phyloP scores from a whole-genome alignment of 2,797 vertebrate genomes.

The Heliangelus exortis region DNA sequence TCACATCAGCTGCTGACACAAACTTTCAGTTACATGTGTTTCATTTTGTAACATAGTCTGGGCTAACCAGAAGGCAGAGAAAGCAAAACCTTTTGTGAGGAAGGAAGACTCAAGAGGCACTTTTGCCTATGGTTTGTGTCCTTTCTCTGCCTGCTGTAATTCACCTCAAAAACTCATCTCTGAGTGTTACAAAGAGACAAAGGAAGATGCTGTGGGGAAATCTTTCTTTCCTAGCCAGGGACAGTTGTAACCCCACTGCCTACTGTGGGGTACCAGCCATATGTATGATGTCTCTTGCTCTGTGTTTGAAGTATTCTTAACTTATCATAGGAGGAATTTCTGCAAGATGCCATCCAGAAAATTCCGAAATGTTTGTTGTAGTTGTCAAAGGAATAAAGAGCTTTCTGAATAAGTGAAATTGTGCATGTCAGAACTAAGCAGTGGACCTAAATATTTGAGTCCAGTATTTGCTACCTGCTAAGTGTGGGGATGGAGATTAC shows the following conservation, averaged over 20 bases:
- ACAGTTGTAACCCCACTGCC: background rate
- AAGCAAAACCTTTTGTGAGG: constrained; percentile 8
- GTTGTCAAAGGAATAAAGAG: background rate
- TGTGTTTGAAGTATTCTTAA: background rate
- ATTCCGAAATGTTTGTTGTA: background rate
- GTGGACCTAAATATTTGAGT: background rate
- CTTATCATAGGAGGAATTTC: background rate
- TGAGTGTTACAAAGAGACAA: constrained; percentile 33
- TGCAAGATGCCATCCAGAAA: background rate
- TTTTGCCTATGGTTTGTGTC: background rate
- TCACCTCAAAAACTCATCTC: constrained; percentile 15
- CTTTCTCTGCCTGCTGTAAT: constrained; percentile 59
- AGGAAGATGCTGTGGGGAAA: constrained; percentile 34
- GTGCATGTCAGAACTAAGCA: background rate
- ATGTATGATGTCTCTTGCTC: background rate
- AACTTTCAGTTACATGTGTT: background rate
- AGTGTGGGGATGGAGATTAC: background rate
- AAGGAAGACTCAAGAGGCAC: constrained; percentile 39
- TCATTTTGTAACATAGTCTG: background rate
- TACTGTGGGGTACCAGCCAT: background rate
- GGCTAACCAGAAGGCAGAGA: constrained; percentile 22
- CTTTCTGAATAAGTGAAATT: background rate
- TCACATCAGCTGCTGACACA: background rate
- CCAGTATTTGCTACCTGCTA: background rate
- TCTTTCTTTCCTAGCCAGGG: background rate